Percentiles rank a stretch among this genome's conserved stretches.
Evolutionary conservation across 2,113 vertebrate genomes (phyloP).

Genomic region (Ageneiosus marmoratus): DNA sequence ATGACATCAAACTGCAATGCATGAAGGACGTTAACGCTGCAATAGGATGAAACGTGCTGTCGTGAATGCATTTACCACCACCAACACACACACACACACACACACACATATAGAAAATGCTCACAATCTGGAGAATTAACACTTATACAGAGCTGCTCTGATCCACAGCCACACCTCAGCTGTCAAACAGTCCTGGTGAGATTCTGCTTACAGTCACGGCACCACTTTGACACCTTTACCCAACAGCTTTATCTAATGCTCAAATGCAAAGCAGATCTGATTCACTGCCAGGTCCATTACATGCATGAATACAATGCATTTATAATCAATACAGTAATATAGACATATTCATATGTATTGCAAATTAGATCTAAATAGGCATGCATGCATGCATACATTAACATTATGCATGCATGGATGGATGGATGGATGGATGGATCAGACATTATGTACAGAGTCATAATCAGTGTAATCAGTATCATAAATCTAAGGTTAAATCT

Average conservation of each 20-base stretch:
- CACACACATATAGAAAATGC: not conserved
- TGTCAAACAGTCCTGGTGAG: not conserved
- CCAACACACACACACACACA: not conserved
- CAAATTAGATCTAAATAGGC: not conserved
- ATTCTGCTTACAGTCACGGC: not conserved
- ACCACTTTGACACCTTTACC: not conserved
- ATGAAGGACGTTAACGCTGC: not conserved
- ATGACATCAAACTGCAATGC: too few species aligned
- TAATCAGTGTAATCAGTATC: too few species aligned
- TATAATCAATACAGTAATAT: not conserved
- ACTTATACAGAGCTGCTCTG: not conserved
- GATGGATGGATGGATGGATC: too few species aligned
- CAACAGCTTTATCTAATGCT: not conserved
- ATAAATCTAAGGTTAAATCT: too few species aligned
- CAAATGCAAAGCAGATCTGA: constrained; percentile 10
- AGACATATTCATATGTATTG: not conserved
- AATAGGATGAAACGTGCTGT: not conserved
- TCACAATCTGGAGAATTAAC: not conserved
- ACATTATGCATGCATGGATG: not conserved
- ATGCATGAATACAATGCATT: not conserved
- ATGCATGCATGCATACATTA: not conserved
- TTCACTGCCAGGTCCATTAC: not conserved
- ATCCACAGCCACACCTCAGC: constrained; percentile 5
- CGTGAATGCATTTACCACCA: not conserved
- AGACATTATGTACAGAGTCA: too few species aligned